phyloP scores from a whole-genome alignment of 2,797 vertebrate genomes.

The Sternarchorhynchus goeldii region DNA sequence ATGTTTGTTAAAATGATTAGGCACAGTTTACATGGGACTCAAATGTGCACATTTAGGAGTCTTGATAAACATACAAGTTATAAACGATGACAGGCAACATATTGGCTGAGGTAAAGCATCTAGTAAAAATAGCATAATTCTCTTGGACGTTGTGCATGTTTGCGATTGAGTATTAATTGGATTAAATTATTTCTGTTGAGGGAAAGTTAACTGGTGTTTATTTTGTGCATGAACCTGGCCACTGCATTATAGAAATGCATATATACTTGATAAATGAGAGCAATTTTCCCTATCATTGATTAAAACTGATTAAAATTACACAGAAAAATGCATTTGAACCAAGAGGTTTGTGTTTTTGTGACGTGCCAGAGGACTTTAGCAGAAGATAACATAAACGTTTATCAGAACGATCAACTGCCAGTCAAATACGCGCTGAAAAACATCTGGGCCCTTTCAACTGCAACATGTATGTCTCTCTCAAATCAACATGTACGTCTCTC shows the following conservation, averaged over 20 bases:
- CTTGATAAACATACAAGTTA: conserved; percentile 61
- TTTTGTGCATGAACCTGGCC: conserved; percentile 11
- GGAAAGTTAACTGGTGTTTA: conserved; percentile 23
- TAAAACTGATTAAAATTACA: conserved; percentile 42
- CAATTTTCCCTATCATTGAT: conserved; percentile 40
- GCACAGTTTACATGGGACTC: conserved; percentile 55
- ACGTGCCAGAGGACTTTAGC: conserved; percentile 20
- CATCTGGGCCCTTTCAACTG: background rate
- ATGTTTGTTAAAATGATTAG: conserved; percentile 51
- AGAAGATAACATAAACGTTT: conserved; percentile 17
- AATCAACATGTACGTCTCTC: background rate
- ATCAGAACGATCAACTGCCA: conserved; percentile 10
- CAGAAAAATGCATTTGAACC: conserved; percentile 31
- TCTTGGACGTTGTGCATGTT: conserved; percentile 67
- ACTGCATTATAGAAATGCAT: conserved; percentile 20
- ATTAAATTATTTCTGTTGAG: conserved; percentile 50
- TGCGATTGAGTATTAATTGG: conserved; percentile 66
- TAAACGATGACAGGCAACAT: conserved; percentile 68
- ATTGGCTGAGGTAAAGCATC: conserved; percentile 59
- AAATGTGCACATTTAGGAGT: conserved; percentile 45
- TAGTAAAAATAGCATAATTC: conserved; percentile 68
- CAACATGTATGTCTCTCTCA: background rate
- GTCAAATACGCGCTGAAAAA: conserved; percentile 18
- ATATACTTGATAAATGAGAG: conserved; percentile 25
- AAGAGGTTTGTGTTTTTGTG: background rate